A percentile compares a stretch with the other conserved stretches of the same genome.
These are phyloP conservation scores for Drosophila siamana DNA, from an alignment of 2,888 invertebrate species.

Conservation along the genomic window DNA sequence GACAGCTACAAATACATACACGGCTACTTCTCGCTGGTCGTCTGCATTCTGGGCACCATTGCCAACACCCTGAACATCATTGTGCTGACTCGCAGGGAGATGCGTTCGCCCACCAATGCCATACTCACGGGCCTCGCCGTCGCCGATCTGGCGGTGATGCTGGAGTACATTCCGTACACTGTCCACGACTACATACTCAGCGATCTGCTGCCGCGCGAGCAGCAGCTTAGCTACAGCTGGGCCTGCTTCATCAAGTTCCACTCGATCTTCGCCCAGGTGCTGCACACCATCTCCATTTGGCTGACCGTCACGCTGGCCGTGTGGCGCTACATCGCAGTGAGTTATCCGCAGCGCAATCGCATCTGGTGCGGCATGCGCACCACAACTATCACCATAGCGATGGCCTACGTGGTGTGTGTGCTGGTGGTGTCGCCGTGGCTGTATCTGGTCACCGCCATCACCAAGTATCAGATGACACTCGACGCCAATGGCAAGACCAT, in stretches of 20 bases:
- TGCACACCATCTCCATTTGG: conserved; percentile 96
- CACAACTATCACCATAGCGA: conserved; percentile 91
- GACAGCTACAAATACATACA: conserved; percentile 90
- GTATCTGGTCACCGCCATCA: conserved; percentile 92
- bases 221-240: conserved; percentile 90
- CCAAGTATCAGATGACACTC: conserved; percentile 86
- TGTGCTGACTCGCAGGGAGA: conserved; percentile 94
- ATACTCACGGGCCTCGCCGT: conserved; percentile 96
- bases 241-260: conserved; percentile 94
- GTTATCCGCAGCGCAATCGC: conserved; percentile 92
- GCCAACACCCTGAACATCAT: conserved; percentile 97
- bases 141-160: conserved; percentile 97
- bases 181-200: conserved; percentile 91
- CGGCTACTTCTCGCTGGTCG: conserved; percentile 93
- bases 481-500: conserved; percentile 82
- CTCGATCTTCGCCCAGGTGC: conserved; percentile 94
- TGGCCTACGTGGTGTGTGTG: conserved; percentile 93
- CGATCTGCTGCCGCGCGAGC: conserved; percentile 85
- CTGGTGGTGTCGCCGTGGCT: conserved; percentile 89
- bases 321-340: conserved; percentile 96
- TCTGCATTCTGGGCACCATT: conserved; percentile 95
- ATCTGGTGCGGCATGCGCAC: conserved; percentile 93
- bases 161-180: conserved; percentile 96
- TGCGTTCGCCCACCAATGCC: conserved; percentile 96
- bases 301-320: conserved; percentile 96